Percentiles rank a stretch among this genome's conserved stretches.
These are phyloP conservation scores for Catagonus wagneri DNA, from an alignment of 2,113 vertebrate genomes.

Conservation along the genomic window DNA sequence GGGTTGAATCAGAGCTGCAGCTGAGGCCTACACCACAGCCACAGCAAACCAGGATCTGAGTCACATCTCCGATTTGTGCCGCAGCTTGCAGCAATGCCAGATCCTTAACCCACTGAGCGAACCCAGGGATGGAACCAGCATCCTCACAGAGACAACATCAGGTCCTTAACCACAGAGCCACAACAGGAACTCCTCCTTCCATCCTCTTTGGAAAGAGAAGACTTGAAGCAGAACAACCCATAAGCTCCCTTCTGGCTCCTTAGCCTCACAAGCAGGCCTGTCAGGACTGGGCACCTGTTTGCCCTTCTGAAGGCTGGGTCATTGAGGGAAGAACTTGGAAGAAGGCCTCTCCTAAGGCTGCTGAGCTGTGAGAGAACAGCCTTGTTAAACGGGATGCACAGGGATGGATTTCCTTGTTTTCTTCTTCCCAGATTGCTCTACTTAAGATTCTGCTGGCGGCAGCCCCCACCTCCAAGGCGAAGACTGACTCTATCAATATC, in stretches of 20 bases:
- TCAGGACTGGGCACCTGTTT: constrained; percentile 4
- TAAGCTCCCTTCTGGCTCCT: background rate
- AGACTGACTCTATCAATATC: constrained; percentile 99
- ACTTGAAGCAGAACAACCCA: background rate
- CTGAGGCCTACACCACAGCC: no score
- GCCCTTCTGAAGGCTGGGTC: background rate
- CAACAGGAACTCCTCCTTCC: no score
- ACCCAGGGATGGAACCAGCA: no score
- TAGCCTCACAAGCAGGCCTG: background rate
- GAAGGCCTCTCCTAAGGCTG: background rate
- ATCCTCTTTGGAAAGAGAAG: constrained; percentile 11
- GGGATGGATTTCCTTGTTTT: background rate
- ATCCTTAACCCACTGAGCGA: no score
- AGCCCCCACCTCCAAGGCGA: constrained; percentile 98
- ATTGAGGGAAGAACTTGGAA: background rate
- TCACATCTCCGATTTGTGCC: no score
- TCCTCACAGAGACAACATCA: no score
- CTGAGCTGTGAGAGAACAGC: background rate
- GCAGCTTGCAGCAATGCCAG: no score
- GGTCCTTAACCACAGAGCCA: no score
- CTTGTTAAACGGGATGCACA: background rate
- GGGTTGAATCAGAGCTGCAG: no score
- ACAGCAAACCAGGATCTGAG: no score
- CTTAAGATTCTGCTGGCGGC: constrained; percentile 97
- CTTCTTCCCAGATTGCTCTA: constrained; percentile 93